Evolutionary conservation across 2,888 invertebrate species (phyloP).

Genomic region (Ormyrus labotus): DNA sequence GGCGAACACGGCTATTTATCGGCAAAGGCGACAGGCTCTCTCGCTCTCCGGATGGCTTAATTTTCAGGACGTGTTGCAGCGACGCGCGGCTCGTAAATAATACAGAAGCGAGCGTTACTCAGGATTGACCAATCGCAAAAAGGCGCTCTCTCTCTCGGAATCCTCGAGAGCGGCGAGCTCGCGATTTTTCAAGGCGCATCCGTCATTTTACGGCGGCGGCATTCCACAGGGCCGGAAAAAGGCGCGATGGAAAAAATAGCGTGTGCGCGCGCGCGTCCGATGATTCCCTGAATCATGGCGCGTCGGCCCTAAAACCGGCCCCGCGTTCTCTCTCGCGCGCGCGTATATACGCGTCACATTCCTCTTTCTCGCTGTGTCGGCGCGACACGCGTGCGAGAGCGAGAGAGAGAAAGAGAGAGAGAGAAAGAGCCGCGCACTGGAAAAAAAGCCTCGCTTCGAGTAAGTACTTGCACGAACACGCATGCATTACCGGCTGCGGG

Average conservation of each 20-base stretch:
- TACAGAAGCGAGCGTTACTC: slow-evolving; percentile 34
- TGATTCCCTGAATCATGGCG: slow-evolving; percentile 44
- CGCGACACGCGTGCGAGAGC: neutral
- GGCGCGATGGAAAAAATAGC: neutral
- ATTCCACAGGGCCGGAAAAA: slow-evolving; percentile 21
- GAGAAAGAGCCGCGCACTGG: slow-evolving; percentile 4
- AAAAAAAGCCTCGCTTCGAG: slow-evolving; percentile 6
- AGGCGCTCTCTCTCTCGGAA: slow-evolving; percentile 2
- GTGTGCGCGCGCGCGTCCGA: neutral
- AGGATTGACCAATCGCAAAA: slow-evolving; percentile 29
- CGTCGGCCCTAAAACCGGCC: neutral
- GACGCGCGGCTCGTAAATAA: slow-evolving; percentile 32
- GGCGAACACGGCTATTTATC: slow-evolving; percentile 26
- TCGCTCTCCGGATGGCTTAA: slow-evolving; percentile 48
- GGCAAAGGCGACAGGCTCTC: neutral
- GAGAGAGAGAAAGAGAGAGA: slow-evolving; percentile 10
- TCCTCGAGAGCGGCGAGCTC: neutral
- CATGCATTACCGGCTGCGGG: slow-evolving; percentile 40
- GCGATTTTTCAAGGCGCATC: slow-evolving; percentile 21
- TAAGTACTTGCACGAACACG: slow-evolving; percentile 54
- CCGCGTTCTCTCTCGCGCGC: neutral
- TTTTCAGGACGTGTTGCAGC: slow-evolving; percentile 34
- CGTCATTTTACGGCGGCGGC: slow-evolving; percentile 25
- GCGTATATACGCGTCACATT: slow-evolving; percentile 8
- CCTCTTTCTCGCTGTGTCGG: slow-evolving; percentile 3